phyloP scores from a whole-genome alignment of 1,140 invertebrate species.

The Nilaparvata lugens region DNA sequence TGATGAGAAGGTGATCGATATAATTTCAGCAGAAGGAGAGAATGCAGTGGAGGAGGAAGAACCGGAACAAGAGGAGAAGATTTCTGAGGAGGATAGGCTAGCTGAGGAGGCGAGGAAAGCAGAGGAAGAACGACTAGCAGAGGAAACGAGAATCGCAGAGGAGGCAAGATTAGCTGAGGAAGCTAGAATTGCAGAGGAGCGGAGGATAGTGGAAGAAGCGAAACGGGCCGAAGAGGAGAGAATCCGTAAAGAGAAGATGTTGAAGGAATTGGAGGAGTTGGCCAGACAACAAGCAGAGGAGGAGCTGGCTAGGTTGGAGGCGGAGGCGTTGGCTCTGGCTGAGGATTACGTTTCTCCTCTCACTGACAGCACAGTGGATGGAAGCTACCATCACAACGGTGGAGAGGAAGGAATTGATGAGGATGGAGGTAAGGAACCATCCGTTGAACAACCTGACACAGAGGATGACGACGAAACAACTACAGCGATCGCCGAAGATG shows the following conservation, averaged over 20 bases:
- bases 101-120: neutral
- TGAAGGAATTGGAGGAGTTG: neutral
- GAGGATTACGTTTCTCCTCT: neutral
- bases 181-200: conserved; percentile 1
- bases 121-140: conserved; percentile 12
- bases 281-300: neutral
- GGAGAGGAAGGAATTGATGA: neutral
- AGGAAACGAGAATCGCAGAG: conserved; percentile 12
- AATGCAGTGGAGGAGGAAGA: conserved; percentile 7
- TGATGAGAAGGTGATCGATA: neutral
- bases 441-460: neutral
- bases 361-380: neutral
- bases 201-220: conserved; percentile 7
- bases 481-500: neutral
- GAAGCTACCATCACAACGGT: neutral
- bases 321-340: neutral
- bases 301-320: neutral
- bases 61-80: neutral
- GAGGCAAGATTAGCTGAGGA: conserved; percentile 1
- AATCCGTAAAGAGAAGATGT: neutral
- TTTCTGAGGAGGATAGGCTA: neutral
- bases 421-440: neutral
- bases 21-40: conserved; percentile 1
- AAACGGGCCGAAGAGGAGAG: conserved; percentile 8
- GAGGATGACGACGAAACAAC: neutral